A percentile compares a stretch with the other conserved stretches of the same genome.
phyloP scores from a whole-genome alignment of 1,140 invertebrate genomes.

The Mycetomoellerius zeteki region DNA sequence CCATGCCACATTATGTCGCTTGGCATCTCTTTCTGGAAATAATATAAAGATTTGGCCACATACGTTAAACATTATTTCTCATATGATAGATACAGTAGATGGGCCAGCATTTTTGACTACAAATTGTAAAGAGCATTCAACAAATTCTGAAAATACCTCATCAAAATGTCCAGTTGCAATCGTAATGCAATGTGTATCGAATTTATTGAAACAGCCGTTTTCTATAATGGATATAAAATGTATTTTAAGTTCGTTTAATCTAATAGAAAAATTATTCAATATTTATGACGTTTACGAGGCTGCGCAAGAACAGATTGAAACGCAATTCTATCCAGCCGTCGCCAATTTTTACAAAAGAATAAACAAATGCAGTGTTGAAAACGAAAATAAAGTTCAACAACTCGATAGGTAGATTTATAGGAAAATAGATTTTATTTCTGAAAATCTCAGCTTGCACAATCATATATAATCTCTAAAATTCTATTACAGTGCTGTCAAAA shows the following conservation, averaged over 20 bases:
- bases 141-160: conserved; percentile 68
- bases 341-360: conserved; percentile 83
- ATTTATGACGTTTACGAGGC: conserved; percentile 81
- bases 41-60: conserved; percentile 82
- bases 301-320: conserved; percentile 74
- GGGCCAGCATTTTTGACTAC: conserved; percentile 80
- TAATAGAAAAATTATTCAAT: conserved; percentile 81
- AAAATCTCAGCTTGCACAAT: conserved; percentile 2
- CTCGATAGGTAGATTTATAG: conserved; percentile 79
- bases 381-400: conserved; percentile 83
- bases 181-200: conserved; percentile 78
- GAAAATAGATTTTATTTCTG: background rate
- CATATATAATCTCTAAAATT: conserved; percentile 42
- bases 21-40: conserved; percentile 73
- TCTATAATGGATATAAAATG: conserved; percentile 83
- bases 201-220: conserved; percentile 83
- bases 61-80: conserved; percentile 79
- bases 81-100: conserved; percentile 81
- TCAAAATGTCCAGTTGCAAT: conserved; percentile 78
- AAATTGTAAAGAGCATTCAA: conserved; percentile 75
- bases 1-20: conserved; percentile 78
- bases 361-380: conserved; percentile 83
- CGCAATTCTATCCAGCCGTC: conserved; percentile 81
- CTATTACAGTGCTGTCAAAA: conserved; percentile 79
- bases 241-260: conserved; percentile 77